phyloP scores from a whole-genome alignment of 1,140 invertebrate species.

The Neodiprion lecontei region DNA sequence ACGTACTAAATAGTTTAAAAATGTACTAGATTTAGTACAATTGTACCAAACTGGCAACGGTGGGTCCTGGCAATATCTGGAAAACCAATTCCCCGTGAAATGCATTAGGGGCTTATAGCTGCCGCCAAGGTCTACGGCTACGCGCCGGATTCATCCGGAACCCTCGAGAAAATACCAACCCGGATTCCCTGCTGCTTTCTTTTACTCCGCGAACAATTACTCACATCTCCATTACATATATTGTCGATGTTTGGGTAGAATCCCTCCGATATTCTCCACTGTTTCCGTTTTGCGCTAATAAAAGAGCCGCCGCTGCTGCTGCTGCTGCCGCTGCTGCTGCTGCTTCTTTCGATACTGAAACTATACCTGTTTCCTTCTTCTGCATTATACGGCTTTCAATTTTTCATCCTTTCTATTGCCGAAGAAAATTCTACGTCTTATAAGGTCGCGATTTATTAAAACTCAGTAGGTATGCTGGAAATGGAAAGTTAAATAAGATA shows the following conservation, averaged over 20 bases:
- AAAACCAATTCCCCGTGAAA: slow-evolving; percentile 45
- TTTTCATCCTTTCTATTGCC: too few relatives aligned
- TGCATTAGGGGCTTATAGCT: slow-evolving; percentile 24
- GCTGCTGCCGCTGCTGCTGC: too few relatives aligned
- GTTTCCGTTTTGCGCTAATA: not conserved
- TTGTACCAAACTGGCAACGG: not conserved
- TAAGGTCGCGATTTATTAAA: too few relatives aligned
- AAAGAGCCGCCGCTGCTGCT: not conserved
- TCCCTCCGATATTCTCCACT: not conserved
- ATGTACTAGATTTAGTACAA: too few relatives aligned
- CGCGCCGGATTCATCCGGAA: not conserved
- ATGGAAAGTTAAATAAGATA: too few relatives aligned
- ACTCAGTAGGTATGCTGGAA: too few relatives aligned
- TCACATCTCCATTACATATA: not conserved
- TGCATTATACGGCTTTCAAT: too few relatives aligned
- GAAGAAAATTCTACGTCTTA: too few relatives aligned
- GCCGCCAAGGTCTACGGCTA: slow-evolving; percentile 13
- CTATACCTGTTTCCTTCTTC: too few relatives aligned
- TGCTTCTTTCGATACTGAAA: too few relatives aligned
- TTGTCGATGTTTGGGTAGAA: too few relatives aligned
- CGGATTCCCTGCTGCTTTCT: not conserved
- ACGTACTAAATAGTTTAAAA: too few relatives aligned
- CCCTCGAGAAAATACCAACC: not conserved
- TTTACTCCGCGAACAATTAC: slow-evolving; percentile 10
- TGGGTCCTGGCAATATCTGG: slow-evolving; percentile 38